Evolutionary conservation across 2,888 invertebrate genomes (phyloP).

Genomic region (Agonopterix heracliana): DNA sequence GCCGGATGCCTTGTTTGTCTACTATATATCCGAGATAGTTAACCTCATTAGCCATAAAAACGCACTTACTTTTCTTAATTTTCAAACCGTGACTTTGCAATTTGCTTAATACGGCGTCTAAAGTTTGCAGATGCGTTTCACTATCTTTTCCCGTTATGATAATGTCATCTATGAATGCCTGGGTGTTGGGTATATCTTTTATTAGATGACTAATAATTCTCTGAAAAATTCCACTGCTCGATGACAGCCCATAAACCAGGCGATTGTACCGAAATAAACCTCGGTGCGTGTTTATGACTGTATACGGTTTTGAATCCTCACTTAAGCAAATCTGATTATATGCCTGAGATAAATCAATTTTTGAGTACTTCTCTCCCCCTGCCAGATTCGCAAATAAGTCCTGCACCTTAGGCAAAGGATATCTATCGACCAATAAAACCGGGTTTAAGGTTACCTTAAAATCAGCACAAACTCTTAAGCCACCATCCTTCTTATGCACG

Average conservation of each 20-base stretch:
- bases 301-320: constrained; percentile 1
- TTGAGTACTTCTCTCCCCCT: constrained; percentile 2
- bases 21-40: not conserved
- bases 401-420: constrained; percentile 6
- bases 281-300: constrained; percentile 7
- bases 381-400: constrained; percentile 8
- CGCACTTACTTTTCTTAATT: constrained; percentile 4
- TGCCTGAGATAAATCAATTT: no score
- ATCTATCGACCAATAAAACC: constrained; percentile 1
- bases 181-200: no score
- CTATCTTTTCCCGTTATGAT: no score
- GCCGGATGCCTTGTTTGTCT: not conserved
- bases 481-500: constrained; percentile 5
- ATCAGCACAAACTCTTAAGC: not conserved
- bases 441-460: constrained; percentile 2
- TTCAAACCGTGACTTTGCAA: no score
- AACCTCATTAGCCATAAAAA: not conserved
- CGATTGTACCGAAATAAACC: constrained; percentile 9
- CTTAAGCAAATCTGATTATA: no score
- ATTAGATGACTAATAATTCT: no score
- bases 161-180: no score
- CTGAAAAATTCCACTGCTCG: no score
- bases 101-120: no score
- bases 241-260: constrained; percentile 5
- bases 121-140: no score